phyloP scores from a whole-genome alignment of 2,113 vertebrate genomes.

The Saguinus imperator region DNA sequence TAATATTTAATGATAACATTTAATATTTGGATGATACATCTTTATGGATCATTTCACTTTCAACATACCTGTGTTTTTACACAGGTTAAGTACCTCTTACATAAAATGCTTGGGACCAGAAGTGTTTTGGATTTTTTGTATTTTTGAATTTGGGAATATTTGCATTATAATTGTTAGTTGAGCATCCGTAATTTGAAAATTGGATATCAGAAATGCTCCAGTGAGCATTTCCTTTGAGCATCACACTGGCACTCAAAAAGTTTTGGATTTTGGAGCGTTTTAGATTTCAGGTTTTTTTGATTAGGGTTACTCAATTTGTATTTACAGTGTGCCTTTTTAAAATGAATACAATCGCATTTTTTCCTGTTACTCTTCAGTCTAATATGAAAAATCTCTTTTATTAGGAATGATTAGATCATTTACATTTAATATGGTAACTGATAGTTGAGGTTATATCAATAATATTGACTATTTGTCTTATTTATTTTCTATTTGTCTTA shows the following conservation, averaged over 20 bases:
- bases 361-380: background rate
- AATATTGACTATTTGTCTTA: background rate
- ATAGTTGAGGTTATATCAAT: background rate
- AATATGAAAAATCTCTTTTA: background rate
- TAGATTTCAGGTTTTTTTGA: background rate
- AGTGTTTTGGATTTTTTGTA: background rate
- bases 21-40: background rate
- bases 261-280: background rate
- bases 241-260: background rate
- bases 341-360: background rate
- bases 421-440: slow-evolving; percentile 4
- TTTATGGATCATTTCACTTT: background rate
- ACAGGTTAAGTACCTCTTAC: background rate
- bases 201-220: background rate
- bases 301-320: background rate
- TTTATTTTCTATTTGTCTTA: background rate
- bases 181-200: background rate
- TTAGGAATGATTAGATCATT: background rate
- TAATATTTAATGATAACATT: background rate
- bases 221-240: background rate
- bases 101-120: background rate
- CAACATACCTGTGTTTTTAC: background rate
- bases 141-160: background rate
- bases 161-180: background rate
- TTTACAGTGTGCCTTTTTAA: background rate